Evolutionary conservation across 2,888 invertebrate genomes (phyloP), one percentile per base, ranked within the genome.

Genomic region (Lamproptera curius): DNA sequence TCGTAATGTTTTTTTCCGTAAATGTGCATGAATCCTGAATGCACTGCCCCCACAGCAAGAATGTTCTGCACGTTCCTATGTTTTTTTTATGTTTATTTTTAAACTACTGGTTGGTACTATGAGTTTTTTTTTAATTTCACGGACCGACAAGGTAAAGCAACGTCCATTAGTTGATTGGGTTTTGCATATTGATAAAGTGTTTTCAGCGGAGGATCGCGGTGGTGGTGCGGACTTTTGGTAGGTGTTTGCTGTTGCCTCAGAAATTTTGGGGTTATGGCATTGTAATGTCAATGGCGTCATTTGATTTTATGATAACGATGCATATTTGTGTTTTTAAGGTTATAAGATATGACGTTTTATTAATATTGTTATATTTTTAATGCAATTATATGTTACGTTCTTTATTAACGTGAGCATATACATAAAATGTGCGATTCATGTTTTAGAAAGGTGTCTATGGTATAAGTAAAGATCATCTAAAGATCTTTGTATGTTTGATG

Each of bases 11-110:
- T 63, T 42, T 40, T 59, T 56, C 58, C 78, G 77, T 81, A 72
- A 64, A 74, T 76, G 86, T 84, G 86, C 86, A 86, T 86, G 86
- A 64, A 53, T 77, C 84, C 85, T 67, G 83, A 85, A 84, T 86
- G 86, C 85, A 85, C 83, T 75, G 59, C 76, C 82, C 47, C 73
- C 71, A 64, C 70, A 72, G 76, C 76, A 75, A 77, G 85, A 85
- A 82, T 86, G 86, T 83, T 61, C 63, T 85, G 86, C 86, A 86
- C 86, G 86, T 73, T 73, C 58, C 69, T 70, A 66, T 73, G 64
- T 71, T 53, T 54, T 53, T 71, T 53, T 54, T 53, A 56, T 58
- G 55, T 67, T 69, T 59, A 68, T 68, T 64, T 70, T 65, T 63
- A 57, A 61, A 54, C 60, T 59, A 65, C 60, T 36, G n/a, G n/a